Evolutionary conservation across 2,888 invertebrate species (phyloP), one percentile per base, ranked within the genome.

Genomic region (Coenonympha arcania): DNA sequence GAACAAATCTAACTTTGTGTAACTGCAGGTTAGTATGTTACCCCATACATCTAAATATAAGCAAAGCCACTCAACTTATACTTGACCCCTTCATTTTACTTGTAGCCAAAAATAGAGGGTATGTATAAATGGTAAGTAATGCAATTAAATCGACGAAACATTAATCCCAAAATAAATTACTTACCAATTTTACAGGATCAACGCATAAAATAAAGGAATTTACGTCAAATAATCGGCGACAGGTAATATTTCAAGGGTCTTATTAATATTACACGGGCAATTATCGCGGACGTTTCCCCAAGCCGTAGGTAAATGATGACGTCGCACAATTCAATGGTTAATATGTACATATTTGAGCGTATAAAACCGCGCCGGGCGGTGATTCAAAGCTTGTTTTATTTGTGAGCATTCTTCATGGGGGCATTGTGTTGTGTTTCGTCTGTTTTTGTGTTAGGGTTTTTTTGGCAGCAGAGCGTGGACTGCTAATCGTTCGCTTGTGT

Each of bases 401-500:
- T 73, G 74, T 71, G 63, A 58, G 65, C 68, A 76, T 79, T 72
- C 75, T 79, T n/a, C n/a, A n/a, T n/a, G 74, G 75, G 68, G 59
- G 66, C 67, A 73, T 80, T 79, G 78, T 79, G 66, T 59, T n/a
- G n/a, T n/a, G n/a, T n/a, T n/a, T 62, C 61, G 69, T 61, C 58
- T 59, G 62, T 63, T 70, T 69, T 61, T 66, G 58, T 64, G 45
- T 43, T 36, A 37, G n/a, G n/a, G 56, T 70, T 76, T 75, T 76
- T 71, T 59, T 52, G 61, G 11, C 30, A 8, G 13, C 59, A 61
- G 52, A 58, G 4, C n/a, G n/a, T n/a, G 55, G 64, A 63, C 43
- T 47, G 73, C 67, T 75, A 74, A 76, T 76, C 71, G 77, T 59
- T 54, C 58, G 71, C 76, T 72, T 79, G 83, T 74, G 70, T 71